These are phyloP conservation scores for Pluvialis apricaria DNA, from an alignment of 2,113 vertebrate genomes.

Conservation along the genomic window DNA sequence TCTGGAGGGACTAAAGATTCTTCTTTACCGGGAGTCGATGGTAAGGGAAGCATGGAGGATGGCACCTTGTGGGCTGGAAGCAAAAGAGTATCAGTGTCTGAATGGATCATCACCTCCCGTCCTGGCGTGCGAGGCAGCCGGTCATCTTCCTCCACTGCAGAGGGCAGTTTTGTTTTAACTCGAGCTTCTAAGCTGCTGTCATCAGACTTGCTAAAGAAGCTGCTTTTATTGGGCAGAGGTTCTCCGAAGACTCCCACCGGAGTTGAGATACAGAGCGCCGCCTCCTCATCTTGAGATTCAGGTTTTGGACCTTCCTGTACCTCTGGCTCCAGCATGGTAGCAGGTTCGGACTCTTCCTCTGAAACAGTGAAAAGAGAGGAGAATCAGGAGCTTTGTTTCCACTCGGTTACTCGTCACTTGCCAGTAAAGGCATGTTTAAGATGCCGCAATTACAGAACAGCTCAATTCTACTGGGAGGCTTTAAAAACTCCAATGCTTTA, in stretches of 20 bases:
- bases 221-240: conserved; percentile 16
- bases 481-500: conserved; percentile 34
- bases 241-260: conserved; percentile 72
- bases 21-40: conserved; percentile 68
- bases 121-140: conserved; percentile 73
- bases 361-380: conserved; percentile 1
- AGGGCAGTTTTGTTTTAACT: conserved; percentile 61
- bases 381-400: background rate
- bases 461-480: conserved; percentile 21
- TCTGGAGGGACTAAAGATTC: conserved; percentile 64
- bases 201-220: conserved; percentile 44
- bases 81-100: conserved; percentile 63
- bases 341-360: conserved; percentile 63
- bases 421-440: background rate
- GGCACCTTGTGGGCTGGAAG: conserved; percentile 62
- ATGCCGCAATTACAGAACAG: conserved; percentile 22
- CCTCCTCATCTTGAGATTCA: conserved; percentile 65
- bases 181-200: conserved; percentile 71
- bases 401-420: background rate
- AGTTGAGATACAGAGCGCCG: conserved; percentile 64
- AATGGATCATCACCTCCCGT: conserved; percentile 56
- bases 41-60: conserved; percentile 76
- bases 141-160: conserved; percentile 65
- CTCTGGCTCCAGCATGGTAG: conserved; percentile 62
- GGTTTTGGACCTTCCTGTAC: conserved; percentile 56